phyloP scores from a whole-genome alignment of 2,888 invertebrate species.

The Noctua fimbriata region DNA sequence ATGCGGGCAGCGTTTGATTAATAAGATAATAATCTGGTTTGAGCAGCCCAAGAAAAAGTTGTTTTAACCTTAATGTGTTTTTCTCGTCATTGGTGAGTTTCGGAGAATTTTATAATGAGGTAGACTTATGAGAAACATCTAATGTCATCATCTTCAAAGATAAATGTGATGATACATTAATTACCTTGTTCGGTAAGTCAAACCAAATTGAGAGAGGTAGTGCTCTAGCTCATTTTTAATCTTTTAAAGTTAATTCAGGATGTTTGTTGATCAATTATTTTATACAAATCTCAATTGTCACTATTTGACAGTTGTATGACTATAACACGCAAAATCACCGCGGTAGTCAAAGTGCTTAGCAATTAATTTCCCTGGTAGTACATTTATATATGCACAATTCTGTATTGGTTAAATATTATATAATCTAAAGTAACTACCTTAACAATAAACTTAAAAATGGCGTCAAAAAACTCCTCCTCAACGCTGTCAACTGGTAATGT shows the following conservation, averaged over 20 bases:
- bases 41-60: constrained; percentile 17
- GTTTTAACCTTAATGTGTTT: constrained; percentile 31
- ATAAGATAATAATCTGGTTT: constrained; percentile 37
- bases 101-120: constrained; percentile 32
- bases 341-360: not conserved
- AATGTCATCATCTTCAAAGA: constrained; percentile 29
- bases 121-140: constrained; percentile 8
- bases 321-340: not conserved
- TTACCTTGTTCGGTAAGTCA: not conserved
- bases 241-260: not conserved
- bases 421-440: too few species aligned
- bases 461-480: too few species aligned
- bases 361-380: not conserved
- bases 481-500: too few species aligned
- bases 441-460: too few species aligned
- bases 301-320: not conserved
- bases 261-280: not conserved
- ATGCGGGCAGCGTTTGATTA: constrained; percentile 25
- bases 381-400: too few species aligned
- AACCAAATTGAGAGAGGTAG: not conserved
- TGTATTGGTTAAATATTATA: too few species aligned
- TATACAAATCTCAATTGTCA: not conserved
- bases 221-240: not conserved
- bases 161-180: not conserved
- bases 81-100: constrained; percentile 8